Base-by-base conservation (phyloP, 2,888 invertebrate species). In the Calameuta idolon region DNA sequence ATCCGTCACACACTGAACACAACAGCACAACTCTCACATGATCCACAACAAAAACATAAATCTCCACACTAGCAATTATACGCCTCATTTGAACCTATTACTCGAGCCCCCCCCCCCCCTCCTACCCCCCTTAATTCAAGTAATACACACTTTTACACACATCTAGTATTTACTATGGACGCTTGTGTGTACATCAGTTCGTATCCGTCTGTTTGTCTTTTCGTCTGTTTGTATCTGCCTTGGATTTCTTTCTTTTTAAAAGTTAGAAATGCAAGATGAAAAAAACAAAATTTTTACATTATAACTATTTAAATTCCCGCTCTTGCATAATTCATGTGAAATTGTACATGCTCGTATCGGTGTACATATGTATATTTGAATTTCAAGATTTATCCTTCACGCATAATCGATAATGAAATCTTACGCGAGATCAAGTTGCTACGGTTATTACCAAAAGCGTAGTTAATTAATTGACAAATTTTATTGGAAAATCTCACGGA, bases 1-100 rank as follows among this genome's bases (percentile, higher is more conserved):
- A 80, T 79, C 86, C 84, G 87, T 89, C 89, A 88, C 87, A 88
- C 89, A 88, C 89, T 87, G 88, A 89, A 89, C 88, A 88, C 88
- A 86, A 88, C 88, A 87, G 87, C 87, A 86, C 85, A 85, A 79
- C 76, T 31, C 71, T 55, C 9, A 55, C 71, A 33, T 34, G 9
- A 71, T 30, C 71, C 71, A 71, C 71, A 55, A 23, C 23, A 55
- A 9, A 23, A 23, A 55, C 55, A 55, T 23, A 9, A 55, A 55
- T 55, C 55, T 55, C 23, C 23, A 55, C 55, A 55, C 5, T 23
- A 55, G 55, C 23, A 55, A 15, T 55, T 55, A 23, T 55, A 55
- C 55, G 23, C 55, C 55, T 23, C 23, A 55, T 23, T 55, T 55
- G 5, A 55, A 23, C 55, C 55, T 55, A 55, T 23, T 55, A 55